Percentiles rank a stretch among this genome's conserved stretches.
These are phyloP conservation scores for Pristionchus maxplancki DNA, from an alignment of 2,888 invertebrate species.

Conservation along the genomic window DNA sequence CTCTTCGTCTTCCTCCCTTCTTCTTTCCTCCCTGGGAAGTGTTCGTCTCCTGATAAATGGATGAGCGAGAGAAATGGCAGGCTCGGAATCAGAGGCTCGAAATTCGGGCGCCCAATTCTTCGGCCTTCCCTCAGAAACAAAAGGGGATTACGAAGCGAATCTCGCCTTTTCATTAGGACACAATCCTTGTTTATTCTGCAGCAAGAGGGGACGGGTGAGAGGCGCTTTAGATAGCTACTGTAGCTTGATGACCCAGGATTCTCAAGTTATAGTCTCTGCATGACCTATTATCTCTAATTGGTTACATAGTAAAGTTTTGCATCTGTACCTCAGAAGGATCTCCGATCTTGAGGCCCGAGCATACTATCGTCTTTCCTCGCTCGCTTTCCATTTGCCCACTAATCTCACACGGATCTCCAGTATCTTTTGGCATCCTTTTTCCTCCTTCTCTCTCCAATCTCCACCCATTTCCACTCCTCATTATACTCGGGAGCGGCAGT, in stretches of 20 bases:
- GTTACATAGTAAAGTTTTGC: no score
- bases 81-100: neutral
- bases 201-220: neutral
- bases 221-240: neutral
- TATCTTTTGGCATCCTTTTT: constrained; percentile 23
- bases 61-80: constrained; percentile 1
- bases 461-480: neutral
- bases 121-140: neutral
- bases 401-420: constrained; percentile 45
- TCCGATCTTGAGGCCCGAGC: neutral
- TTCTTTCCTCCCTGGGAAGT: neutral
- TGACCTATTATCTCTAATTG: no score
- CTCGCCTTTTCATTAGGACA: constrained; percentile 11
- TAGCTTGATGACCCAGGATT: neutral
- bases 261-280: neutral
- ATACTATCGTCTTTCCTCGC: constrained; percentile 18
- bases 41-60: constrained; percentile 43
- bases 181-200: constrained; percentile 30
- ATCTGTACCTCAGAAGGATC: neutral
- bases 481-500: constrained; percentile 19
- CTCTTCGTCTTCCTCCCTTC: neutral
- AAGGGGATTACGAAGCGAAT: neutral
- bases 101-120: neutral
- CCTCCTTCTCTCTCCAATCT: neutral
- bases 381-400: constrained; percentile 26